Percentiles rank a stretch among this genome's conserved stretches.
These are phyloP conservation scores for Microchirus variegatus DNA, from an alignment of 2,797 vertebrate species.

Conservation along the genomic window DNA sequence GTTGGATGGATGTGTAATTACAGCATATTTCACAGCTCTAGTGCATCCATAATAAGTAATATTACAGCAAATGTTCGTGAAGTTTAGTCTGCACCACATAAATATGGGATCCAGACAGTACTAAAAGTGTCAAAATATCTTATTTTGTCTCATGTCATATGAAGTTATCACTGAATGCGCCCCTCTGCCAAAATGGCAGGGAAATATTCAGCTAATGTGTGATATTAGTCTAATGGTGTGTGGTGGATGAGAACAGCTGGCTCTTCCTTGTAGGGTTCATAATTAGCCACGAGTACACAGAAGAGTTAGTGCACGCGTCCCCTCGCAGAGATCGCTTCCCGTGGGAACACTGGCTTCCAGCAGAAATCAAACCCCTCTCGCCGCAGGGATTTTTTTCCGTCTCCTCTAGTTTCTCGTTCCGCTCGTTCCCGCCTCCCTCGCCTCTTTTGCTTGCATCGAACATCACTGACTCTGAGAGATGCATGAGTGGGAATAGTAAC, in stretches of 20 bases:
- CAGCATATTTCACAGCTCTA: no score
- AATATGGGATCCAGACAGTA: no score
- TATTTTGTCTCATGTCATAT: no score
- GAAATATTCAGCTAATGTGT: conserved; percentile 38
- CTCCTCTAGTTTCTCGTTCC: conserved; percentile 41
- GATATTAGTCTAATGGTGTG: conserved; percentile 59
- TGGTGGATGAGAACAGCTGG: conserved; percentile 59
- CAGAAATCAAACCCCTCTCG: conserved; percentile 48
- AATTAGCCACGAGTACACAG: conserved; percentile 57
- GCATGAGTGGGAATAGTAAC: conserved; percentile 61
- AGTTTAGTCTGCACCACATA: no score
- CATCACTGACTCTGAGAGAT: conserved; percentile 47
- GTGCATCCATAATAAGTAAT: no score
- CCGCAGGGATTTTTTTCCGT: conserved; percentile 55
- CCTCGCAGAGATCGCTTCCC: conserved; percentile 44
- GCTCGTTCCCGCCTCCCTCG: conserved; percentile 51
- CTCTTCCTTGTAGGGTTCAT: conserved; percentile 53
- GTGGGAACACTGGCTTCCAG: conserved; percentile 43
- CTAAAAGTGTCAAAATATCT: no score
- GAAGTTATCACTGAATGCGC: not conserved
- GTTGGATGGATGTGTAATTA: no score
- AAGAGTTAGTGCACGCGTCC: conserved; percentile 36
- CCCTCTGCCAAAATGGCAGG: conserved; percentile 4
- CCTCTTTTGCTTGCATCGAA: conserved; percentile 49
- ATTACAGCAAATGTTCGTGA: no score